A percentile compares a stretch with the other conserved stretches of the same genome.
These are phyloP conservation scores for Oryzias dopingdopingensis DNA, from an alignment of 2,797 vertebrate species.

Conservation along the genomic window DNA sequence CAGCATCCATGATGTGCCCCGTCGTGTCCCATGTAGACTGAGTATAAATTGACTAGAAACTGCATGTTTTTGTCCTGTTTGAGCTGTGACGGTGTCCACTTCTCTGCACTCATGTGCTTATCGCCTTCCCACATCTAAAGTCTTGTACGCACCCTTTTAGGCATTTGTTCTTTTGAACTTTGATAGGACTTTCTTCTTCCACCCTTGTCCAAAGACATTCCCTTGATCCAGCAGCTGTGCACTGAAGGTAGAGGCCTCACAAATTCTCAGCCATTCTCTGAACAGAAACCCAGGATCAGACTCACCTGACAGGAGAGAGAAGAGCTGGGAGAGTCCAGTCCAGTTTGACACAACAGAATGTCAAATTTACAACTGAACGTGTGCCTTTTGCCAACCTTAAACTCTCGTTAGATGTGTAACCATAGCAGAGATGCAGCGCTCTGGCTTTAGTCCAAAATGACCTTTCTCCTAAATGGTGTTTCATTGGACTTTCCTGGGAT, in stretches of 20 bases:
- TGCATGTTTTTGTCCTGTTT: conserved; percentile 91
- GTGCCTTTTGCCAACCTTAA: conserved; percentile 5
- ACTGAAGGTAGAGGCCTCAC: conserved; percentile 5
- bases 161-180: conserved; percentile 19
- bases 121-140: conserved; percentile 25
- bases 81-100: conserved; percentile 83
- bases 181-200: conserved; percentile 30
- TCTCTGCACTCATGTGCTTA: conserved; percentile 14
- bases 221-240: conserved; percentile 11
- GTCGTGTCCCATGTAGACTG: conserved; percentile 84
- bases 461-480: background rate
- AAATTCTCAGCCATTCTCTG: background rate
- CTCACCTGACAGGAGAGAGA: background rate
- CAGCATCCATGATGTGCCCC: conserved; percentile 74
- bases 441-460: background rate
- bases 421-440: background rate
- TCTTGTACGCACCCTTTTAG: conserved; percentile 21
- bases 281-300: conserved; percentile 1
- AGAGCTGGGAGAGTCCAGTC: background rate
- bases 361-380: background rate
- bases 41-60: conserved; percentile 81
- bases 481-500: too few species aligned
- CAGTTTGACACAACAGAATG: background rate
- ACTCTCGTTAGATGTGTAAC: background rate
- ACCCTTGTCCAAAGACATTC: conserved; percentile 10